phyloP scores from a whole-genome alignment of 2,888 invertebrate genomes.

The Eupelmus urozonus region DNA sequence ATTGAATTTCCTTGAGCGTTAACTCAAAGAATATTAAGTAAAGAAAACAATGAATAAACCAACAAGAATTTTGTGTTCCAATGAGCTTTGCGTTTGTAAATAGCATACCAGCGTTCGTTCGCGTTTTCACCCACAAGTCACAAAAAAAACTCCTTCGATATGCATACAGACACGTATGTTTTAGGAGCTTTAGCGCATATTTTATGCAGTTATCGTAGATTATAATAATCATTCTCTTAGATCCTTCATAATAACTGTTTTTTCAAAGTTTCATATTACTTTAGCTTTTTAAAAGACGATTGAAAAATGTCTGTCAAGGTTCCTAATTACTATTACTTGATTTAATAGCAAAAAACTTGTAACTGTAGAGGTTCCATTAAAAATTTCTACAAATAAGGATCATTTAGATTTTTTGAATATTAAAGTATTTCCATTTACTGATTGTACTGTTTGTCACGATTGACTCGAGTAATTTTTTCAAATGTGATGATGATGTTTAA shows the following conservation, averaged over 20 bases:
- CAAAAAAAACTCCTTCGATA: conserved; percentile 48
- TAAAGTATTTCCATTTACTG: conserved; percentile 29
- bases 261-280: conserved; percentile 54
- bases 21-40: conserved; percentile 23
- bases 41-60: conserved; percentile 15
- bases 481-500: conserved; percentile 36
- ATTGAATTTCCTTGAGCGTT: conserved; percentile 31
- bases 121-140: conserved; percentile 53
- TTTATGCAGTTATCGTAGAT: conserved; percentile 52
- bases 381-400: conserved; percentile 37
- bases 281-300: conserved; percentile 55
- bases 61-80: conserved; percentile 55
- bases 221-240: conserved; percentile 45
- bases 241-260: conserved; percentile 40
- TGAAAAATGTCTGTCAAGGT: conserved; percentile 51
- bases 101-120: conserved; percentile 67
- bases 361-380: conserved; percentile 38
- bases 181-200: conserved; percentile 37
- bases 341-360: conserved; percentile 38
- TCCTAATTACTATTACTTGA: conserved; percentile 58
- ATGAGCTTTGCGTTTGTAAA: conserved; percentile 68
- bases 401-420: conserved; percentile 30
- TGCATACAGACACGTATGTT: conserved; percentile 33
- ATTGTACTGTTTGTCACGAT: conserved; percentile 23
- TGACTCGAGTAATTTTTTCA: conserved; percentile 33